Conservation (phyloP, 2,888 invertebrate genomes). For the Schizaphis graminum region DNA sequence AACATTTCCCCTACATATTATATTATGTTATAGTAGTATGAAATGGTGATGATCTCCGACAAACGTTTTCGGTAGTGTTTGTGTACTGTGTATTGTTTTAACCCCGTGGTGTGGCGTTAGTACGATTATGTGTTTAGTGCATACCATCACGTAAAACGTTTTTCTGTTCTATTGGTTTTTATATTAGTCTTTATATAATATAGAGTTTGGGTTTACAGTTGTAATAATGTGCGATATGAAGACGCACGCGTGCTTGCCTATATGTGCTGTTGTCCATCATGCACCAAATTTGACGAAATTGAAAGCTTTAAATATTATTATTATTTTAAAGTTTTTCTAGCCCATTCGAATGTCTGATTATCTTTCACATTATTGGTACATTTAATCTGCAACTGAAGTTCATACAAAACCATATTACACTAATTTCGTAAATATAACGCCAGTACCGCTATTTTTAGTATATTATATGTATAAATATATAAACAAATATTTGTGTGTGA, state of each 20-base stretch:
- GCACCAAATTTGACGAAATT: background rate
- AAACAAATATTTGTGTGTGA: background rate
- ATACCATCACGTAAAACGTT: background rate
- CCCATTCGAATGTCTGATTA: background rate
- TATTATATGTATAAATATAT: background rate
- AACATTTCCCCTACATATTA: too few relatives aligned
- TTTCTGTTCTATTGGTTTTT: background rate
- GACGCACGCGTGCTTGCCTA: background rate
- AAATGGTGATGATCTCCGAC: background rate
- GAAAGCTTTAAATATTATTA: background rate
- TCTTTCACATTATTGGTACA: background rate
- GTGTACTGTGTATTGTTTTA: background rate
- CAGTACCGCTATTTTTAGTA: background rate
- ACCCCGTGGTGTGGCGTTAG: background rate
- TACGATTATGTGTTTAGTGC: background rate
- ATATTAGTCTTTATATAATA: too few relatives aligned
- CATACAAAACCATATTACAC: background rate
- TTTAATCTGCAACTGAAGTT: background rate
- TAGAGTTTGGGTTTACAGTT: background rate
- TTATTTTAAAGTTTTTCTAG: background rate
- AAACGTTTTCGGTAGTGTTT: background rate
- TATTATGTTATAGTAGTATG: background rate
- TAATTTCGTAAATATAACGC: background rate
- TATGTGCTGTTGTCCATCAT: background rate
- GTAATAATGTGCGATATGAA: background rate